Conservation (phyloP, 2,888 invertebrate genomes). For the Sipha maydis region DNA sequence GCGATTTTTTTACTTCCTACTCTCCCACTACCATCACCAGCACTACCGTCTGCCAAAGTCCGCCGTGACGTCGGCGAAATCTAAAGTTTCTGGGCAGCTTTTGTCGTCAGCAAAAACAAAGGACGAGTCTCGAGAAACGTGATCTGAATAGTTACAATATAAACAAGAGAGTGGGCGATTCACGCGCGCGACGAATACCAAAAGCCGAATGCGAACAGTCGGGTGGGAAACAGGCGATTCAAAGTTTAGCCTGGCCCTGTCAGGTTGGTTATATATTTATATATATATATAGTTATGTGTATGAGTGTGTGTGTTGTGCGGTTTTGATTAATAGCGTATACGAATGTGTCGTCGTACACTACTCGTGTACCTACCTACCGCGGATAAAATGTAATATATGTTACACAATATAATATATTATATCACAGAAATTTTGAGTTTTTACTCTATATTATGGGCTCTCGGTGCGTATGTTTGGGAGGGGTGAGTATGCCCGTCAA, state of each 20-base stretch:
- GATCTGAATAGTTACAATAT: slow-evolving; percentile 48
- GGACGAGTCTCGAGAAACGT: slow-evolving; percentile 51
- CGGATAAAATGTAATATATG: neutral
- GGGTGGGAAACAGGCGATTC: neutral
- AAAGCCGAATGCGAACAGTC: slow-evolving; percentile 30
- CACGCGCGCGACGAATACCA: slow-evolving; percentile 50
- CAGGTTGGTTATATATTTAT: neutral
- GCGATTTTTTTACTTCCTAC: neutral
- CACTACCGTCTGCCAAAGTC: neutral
- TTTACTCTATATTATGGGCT: neutral
- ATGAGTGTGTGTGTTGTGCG: neutral
- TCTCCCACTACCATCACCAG: neutral
- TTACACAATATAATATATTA: neutral
- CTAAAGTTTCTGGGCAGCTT: slow-evolving; percentile 55
- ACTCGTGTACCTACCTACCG: neutral
- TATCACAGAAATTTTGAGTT: neutral
- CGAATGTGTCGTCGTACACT: neutral
- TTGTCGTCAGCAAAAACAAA: slow-evolving; percentile 62
- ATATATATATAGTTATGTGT: neutral
- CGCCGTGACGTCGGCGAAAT: slow-evolving; percentile 42
- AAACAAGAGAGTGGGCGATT: neutral
- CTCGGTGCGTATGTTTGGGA: neutral
- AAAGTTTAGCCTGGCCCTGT: slow-evolving; percentile 13
- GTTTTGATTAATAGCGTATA: slow-evolving; percentile 30
- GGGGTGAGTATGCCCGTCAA: neutral